Evolutionary conservation across 1,140 invertebrate genomes (phyloP).

Genomic region (Meloidogyne floridensis): DNA sequence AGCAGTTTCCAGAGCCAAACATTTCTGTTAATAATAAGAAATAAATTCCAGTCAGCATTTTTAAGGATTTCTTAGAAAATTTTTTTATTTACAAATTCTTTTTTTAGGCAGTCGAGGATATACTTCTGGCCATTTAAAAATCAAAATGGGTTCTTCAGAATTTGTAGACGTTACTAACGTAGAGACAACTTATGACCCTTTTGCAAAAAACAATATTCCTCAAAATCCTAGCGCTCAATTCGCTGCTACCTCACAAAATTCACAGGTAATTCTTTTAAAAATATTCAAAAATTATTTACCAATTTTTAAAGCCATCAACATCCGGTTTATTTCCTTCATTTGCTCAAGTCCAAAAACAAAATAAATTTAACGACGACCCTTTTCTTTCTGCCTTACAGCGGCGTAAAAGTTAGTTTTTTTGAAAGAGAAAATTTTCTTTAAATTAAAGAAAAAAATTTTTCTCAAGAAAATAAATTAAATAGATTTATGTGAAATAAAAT

Average conservation of each 20-base stretch:
- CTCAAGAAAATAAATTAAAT: no score
- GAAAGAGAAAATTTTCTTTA: no score
- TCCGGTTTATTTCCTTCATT: constrained; percentile 34
- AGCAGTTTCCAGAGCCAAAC: no score
- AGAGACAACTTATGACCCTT: background rate
- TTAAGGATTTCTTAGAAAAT: no score
- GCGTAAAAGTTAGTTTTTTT: background rate
- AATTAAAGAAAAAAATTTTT: no score
- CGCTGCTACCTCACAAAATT: constrained; percentile 22
- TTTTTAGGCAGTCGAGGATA: background rate
- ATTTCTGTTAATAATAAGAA: no score
- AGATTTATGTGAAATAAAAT: no score
- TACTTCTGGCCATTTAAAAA: constrained; percentile 5
- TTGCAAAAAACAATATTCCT: background rate
- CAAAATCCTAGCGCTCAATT: constrained; percentile 42
- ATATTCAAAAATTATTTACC: background rate
- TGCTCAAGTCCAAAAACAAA: constrained; percentile 36
- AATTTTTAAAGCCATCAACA: background rate
- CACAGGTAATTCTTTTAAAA: background rate
- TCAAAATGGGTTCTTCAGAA: background rate
- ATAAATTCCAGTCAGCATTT: no score
- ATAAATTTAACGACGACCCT: constrained; percentile 13
- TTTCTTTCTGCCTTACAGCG: constrained; percentile 21
- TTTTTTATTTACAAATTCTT: no score
- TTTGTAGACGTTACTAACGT: background rate